Percentiles rank a stretch among this genome's conserved stretches.
These are phyloP conservation scores for Cryptophagus acutangulus DNA, from an alignment of 2,888 invertebrate species.

Conservation along the genomic window DNA sequence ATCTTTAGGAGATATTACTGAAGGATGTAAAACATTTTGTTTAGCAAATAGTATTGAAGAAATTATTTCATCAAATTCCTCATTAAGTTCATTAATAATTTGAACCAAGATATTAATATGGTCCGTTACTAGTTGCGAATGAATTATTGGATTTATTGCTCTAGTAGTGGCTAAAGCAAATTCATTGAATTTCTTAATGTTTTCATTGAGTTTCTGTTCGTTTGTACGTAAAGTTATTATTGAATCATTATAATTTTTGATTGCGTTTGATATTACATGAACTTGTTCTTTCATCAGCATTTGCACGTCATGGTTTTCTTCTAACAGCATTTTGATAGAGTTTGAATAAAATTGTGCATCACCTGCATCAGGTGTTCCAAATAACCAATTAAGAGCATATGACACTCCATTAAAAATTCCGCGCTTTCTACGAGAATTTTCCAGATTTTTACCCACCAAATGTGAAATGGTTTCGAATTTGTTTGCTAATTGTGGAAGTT, in stretches of 20 bases:
- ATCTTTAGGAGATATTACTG: slow-evolving; percentile 13
- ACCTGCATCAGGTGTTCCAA: slow-evolving; percentile 1
- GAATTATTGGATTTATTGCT: not conserved
- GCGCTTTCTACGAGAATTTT: not conserved
- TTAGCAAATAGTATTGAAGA: slow-evolving; percentile 12
- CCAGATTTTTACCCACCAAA: too few relatives aligned
- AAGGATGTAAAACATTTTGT: slow-evolving; percentile 12
- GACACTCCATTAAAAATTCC: slow-evolving; percentile 1
- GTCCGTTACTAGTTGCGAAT: not conserved
- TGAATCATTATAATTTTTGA: slow-evolving; percentile 21
- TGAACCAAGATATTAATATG: not conserved
- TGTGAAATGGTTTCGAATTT: too few relatives aligned
- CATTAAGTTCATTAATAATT: slow-evolving; percentile 5
- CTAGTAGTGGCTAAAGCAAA: not conserved
- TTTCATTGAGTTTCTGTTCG: slow-evolving; percentile 12
- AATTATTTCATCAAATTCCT: slow-evolving; percentile 8
- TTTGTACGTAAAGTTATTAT: slow-evolving; percentile 12
- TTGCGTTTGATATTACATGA: slow-evolving; percentile 19
- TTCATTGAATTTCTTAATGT: slow-evolving; percentile 3
- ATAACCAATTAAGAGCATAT: not conserved
- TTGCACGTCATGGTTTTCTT: slow-evolving; percentile 16
- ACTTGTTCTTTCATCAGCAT: slow-evolving; percentile 20
- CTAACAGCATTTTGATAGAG: slow-evolving; percentile 12
- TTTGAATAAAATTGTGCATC: slow-evolving; percentile 14
- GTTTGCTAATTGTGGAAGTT: too few relatives aligned